Evolutionary conservation across 2,797 vertebrate genomes (phyloP), one percentile per base, ranked within the genome.

Genomic region (Syngnathus rostellatus): DNA sequence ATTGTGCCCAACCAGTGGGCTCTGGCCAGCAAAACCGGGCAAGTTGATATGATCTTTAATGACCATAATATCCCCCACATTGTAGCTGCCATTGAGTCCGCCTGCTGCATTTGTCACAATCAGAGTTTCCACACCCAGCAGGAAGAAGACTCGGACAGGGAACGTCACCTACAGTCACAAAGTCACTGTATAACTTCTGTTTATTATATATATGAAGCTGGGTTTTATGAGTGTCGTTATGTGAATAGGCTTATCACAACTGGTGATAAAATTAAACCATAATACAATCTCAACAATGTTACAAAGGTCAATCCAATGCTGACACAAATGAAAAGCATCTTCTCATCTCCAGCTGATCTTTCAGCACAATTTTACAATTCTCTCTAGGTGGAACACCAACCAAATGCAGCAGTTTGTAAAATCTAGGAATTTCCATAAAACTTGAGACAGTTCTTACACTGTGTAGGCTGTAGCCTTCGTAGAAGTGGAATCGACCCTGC

Each of bases 51-150:
- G 94, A 67, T 95, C 94, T 70, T 87, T 90, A 61, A 95, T 92
- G 68, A 94, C 65, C 94, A 95, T 94, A 80, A 95, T 89, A 82
- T 95, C 93, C 1, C 92, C 93, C 25, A 92, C 90, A 0, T 79
- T 80, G 75, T 87, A 94, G 38, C 63, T 70, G 14, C 62, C 64
- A 50, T 92, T 93, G 63, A 94, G 75, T 0, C 92, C 93, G 12
- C 94, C 93, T 0, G 92, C 91, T 53, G 94, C 93, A 40, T 94
- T 94, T 25, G 93, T 95, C 70, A 94, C 91, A 63, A 95, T 91
- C 72, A 95, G 68, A 40, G 85, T 88, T 72, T 93, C 64, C 74
- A 94, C 91, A 0, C 92, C 92, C 39, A 95, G 81, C 64, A 94
- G 87, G 68, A 68, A 89, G 77, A 94, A 93, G 68, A 94, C 90